Evolutionary conservation across 2,113 vertebrate genomes (phyloP), one percentile per base, ranked within the genome.

Genomic region (Pelmatolapia mariae): DNA sequence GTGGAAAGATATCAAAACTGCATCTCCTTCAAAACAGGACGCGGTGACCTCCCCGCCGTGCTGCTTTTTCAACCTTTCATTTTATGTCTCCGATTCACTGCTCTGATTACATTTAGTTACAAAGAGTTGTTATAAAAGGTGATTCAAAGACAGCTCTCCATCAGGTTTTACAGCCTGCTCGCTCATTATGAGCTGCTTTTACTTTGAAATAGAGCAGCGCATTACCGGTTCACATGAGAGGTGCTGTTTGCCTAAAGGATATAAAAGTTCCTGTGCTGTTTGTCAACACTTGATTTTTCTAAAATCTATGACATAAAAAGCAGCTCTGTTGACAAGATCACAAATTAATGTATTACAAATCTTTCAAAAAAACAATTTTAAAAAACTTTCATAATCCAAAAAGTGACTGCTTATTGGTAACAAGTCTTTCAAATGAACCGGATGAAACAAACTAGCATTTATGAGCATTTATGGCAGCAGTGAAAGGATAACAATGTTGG

Each of bases 51-150:
- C 45, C 73, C 26, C 7, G 29, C 18, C 10, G 3, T 76, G 24
- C 24, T 13, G 19, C 26, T 12, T 47, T 85, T 79, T 84, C 66
- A 40, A 24, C 59, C 61, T 87, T 87, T 86, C 52, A 52, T 86
- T 87, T 83, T 19, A 61, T 26, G 73, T 84, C 81, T 86, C 87
- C n/a, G 12, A 81, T 84, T 80, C 81, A 66, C 66, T 15, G 66
- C 83, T 83, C 78, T 85, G 82, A 86, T 91, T 90, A 86, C 22
- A 82, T 91, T 92, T 88, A 86, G 81, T 87, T 82, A 86, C 50
- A 71, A 33, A 61, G 82, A 85, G 83, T 87, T 89, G 81, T 43
- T 38, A 85, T 71, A 81, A 89, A 82, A 89, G 18, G 33, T 87
- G 79, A 88, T 84, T 89, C 79, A 45, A 78, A 79, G n/a, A 47